Base-by-base conservation (phyloP, 2,888 invertebrate species). In the Philaethria dido region DNA sequence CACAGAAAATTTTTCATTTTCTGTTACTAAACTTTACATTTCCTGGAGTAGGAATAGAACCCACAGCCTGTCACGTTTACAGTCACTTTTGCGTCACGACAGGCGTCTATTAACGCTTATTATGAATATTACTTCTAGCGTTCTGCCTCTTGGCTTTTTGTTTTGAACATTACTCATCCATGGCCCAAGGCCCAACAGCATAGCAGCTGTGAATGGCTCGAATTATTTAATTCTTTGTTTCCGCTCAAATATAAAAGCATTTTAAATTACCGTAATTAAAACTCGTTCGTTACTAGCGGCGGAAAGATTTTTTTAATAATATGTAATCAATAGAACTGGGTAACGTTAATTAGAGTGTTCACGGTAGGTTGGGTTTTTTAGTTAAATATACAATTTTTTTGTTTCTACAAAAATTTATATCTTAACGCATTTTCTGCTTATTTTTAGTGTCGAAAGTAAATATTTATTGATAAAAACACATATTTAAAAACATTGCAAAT, bases 211-310 rank as follows among this genome's bases (percentile, higher is more conserved):
- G 42, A 57, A 57, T 42, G 39, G 39, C 16, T 42, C 25, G 57
- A 42, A 42, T 57, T 60, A 60, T 60, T 45, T 60, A 45, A 60
- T 45, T 60, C 60, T 45, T 60, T 60, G 29, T 60, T 45, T 60
- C 60, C 60, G 45, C 13, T 59, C 45, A 44, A 33, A 60, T 45
- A 13, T 52, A 52, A 52, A 25, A 60, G 45, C 60, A 45, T 60
- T 45, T 60, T 45, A 60, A 60, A 60, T 45, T 60, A 60, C 60
- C 16, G 29, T 60, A 60, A 60, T 60, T 60, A 60, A 25, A 29
- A 45, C 45, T 45, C 45, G 29, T 60, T 60, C 59, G 44, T 45
- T 60, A 60, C 6, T 20, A 14, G 44, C 29, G 29, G 60, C 45
- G 16, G 57, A 60, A 29, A 29, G 29, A 44, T 45, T 44, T 44